Evolutionary conservation across 2,797 vertebrate genomes (phyloP), one percentile per base, ranked within the genome.

Genomic region (Borostomias antarcticus): DNA sequence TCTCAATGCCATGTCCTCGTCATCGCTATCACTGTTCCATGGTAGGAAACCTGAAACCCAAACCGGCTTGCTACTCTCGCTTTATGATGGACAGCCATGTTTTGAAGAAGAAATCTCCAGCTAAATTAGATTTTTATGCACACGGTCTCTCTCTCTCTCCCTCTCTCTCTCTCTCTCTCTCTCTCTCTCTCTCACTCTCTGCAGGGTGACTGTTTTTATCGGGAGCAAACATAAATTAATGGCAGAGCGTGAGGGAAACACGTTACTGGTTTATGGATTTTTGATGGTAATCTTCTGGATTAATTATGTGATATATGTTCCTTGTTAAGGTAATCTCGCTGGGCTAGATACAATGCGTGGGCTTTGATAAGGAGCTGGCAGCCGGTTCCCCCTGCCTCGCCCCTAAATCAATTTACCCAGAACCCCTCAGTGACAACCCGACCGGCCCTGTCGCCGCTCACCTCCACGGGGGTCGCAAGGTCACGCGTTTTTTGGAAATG

Each of bases 271-370:
- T 89, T 91, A 91, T 92, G 84, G 90, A 91, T 91, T 90, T 90
- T 89, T 91, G 90, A 90, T 92, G 88, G 82, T 89, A 88, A 91
- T 91, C 89, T 86, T 76, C 81, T 76, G 84, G 84, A 89, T 91
- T 93, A 91, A 92, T 92, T 90, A 92, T 88, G 80, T 91, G 90
- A 91, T 92, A 90, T 89, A 90, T 92, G 88, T 90, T 88, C 84
- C 86, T 91, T 88, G 86, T 90, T 91, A 91, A 89, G 84, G 85
- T 89, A 90, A 89, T 91, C 85, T 58, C 82, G 83, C 82, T 78
- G 23, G 73, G 82, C 85, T 90, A 93, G 91, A 90, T 87, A 89
- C 88, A 84, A 87, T 88, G 86, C 87, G 90, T 90, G 88, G 91
- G 90, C 86, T 88, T 88, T 88, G 88, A 92, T 90, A 88, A 86